These are phyloP conservation scores for Alviniconcha strummeri DNA, from an alignment of 2,888 invertebrate species.

Conservation along the genomic window DNA sequence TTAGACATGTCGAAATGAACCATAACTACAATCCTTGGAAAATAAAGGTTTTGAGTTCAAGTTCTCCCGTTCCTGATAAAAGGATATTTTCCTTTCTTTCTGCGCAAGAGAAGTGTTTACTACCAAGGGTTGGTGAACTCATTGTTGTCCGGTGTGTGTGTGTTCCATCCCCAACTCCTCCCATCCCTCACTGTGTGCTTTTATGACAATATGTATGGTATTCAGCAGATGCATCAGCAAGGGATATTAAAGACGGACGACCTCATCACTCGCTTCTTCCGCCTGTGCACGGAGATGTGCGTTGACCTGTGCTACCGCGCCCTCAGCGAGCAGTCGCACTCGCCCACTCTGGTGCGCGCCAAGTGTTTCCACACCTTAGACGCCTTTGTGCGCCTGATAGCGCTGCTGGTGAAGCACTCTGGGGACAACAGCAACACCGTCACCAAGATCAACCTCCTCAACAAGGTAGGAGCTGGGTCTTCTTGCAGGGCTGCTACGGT, in stretches of 20 bases:
- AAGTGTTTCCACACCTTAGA: slow-evolving; percentile 97
- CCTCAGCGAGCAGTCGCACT: slow-evolving; percentile 81
- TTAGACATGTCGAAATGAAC: too few relatives aligned
- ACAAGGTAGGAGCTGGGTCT: slow-evolving; percentile 82
- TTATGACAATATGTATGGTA: too few relatives aligned
- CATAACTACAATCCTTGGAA: too few relatives aligned
- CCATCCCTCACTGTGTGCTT: too few relatives aligned
- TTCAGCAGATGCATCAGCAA: slow-evolving; percentile 90
- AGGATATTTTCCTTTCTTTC: too few relatives aligned
- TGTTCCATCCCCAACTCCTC: too few relatives aligned
- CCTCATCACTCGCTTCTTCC: slow-evolving; percentile 96
- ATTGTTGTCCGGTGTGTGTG: too few relatives aligned
- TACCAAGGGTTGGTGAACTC: too few relatives aligned
- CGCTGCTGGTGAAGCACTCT: slow-evolving; percentile 88
- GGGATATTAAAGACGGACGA: slow-evolving; percentile 98
- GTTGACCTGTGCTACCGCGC: slow-evolving; percentile 94
- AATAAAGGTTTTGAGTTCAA: too few relatives aligned
- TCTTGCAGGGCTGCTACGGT: background rate
- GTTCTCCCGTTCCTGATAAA: too few relatives aligned
- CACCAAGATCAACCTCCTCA: slow-evolving; percentile 97
- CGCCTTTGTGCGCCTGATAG: slow-evolving; percentile 94
- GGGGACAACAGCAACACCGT: slow-evolving; percentile 83
- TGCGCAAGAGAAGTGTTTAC: too few relatives aligned
- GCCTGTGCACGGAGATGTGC: slow-evolving; percentile 96
- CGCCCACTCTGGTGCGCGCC: slow-evolving; percentile 82